Base-by-base conservation (phyloP, 2,888 invertebrate species). In the Eupithecia inturbata region DNA sequence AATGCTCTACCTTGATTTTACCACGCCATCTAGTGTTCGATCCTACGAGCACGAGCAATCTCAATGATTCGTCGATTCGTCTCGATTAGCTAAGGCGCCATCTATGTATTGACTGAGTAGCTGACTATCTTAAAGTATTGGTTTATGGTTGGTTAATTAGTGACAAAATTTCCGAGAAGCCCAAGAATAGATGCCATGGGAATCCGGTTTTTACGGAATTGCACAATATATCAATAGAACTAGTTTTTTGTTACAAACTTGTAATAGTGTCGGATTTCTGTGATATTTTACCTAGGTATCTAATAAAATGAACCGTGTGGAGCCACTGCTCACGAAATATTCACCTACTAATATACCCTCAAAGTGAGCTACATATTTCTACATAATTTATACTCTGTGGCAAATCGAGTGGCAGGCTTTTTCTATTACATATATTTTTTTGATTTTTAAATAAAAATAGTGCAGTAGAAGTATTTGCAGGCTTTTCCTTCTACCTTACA, bases 11-110 rank as follows among this genome's bases (percentile, higher is more conserved):
- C 16, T 28, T 28, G 12, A 12, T 28, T 60, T 26, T 28, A 28
- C 26, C 10, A 57, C 57, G 28, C 60, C 60, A 60, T 60, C 60
- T 60, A 60, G 60, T 60, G 60, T 28, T 49, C n/a, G 26, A 62
- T 62, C 9, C 22, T 22, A 53, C 22, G 45, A 39, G 16, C 41
- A 16, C 19, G 7, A 45, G n/a, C 19, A 45, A 45, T n/a, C 19
- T 45, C 7, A 36, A 36, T 36, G 12, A 39, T 39, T 53, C 9
- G 10, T 22, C 2, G 45, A 45, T 45, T 45, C 10, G n/a, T 22
- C 22, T 53, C 12, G 16, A 16, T 45, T 22, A 22, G 22, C 9
- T n/a, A 53, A 22, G 7, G 12, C 53, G 31, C 60, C 60, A 62
- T 62, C 60, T 62, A 60, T n/a, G n/a, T n/a, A n/a, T 60, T 16